Conservation (phyloP, 2,113 vertebrate genomes). For the Sterrhoptilus dennistouni region DNA sequence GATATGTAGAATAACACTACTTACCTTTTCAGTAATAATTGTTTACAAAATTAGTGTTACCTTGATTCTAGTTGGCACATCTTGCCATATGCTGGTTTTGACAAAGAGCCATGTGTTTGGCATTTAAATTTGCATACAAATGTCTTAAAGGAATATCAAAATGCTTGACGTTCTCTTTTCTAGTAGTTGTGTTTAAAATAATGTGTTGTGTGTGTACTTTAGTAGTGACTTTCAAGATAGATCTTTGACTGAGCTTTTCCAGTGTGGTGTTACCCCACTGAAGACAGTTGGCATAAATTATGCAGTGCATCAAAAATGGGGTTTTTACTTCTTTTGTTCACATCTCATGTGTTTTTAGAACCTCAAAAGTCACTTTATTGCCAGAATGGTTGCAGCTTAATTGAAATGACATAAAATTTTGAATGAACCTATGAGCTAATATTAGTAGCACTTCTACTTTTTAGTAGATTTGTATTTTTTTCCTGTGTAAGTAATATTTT, state of each 20-base stretch:
- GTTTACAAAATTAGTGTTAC: background rate
- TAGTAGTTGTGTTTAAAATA: background rate
- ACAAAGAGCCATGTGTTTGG: background rate
- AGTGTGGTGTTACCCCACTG: background rate
- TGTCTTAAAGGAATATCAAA: background rate
- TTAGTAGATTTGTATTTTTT: background rate
- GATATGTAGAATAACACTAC: background rate
- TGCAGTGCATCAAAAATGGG: background rate
- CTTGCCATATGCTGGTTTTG: background rate
- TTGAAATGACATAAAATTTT: background rate
- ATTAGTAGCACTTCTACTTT: background rate
- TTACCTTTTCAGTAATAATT: background rate
- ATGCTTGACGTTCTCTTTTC: background rate
- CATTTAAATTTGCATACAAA: background rate
- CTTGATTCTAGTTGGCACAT: conserved; percentile 9
- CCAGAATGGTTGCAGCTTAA: background rate
- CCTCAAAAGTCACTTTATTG: background rate
- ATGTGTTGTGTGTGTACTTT: background rate
- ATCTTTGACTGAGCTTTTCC: background rate
- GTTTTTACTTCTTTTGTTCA: background rate
- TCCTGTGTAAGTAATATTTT: background rate
- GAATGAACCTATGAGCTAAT: background rate
- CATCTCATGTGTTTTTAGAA: background rate
- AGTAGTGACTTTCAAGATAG: background rate
- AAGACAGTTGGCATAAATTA: background rate